phyloP scores from a whole-genome alignment of 2,797 vertebrate genomes.

The Bovichtus diacanthus region DNA sequence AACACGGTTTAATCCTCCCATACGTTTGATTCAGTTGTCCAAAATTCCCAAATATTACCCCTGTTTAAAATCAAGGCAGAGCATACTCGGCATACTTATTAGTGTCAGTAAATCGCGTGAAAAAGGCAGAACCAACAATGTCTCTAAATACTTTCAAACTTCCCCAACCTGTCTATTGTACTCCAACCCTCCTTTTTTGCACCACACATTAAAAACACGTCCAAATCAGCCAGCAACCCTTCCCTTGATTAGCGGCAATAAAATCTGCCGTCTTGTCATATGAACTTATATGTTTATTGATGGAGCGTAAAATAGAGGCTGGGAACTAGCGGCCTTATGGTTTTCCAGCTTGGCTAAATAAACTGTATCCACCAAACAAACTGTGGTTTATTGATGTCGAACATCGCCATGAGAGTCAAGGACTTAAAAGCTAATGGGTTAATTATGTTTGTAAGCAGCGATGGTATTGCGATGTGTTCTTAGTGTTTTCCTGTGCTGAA shows the following conservation, averaged over 20 bases:
- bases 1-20: background rate
- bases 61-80: background rate
- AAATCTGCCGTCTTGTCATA: slow-evolving; percentile 23
- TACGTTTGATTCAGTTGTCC: background rate
- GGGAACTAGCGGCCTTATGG: slow-evolving; percentile 53
- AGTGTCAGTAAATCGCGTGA: background rate
- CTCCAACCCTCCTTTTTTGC: background rate
- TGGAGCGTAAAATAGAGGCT: slow-evolving; percentile 42
- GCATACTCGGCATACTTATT: background rate
- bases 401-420: slow-evolving; percentile 23
- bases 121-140: background rate
- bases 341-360: slow-evolving; percentile 65
- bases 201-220: slow-evolving; percentile 1
- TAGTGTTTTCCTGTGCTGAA: slow-evolving; percentile 12
- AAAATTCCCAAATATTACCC: background rate
- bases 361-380: slow-evolving; percentile 60
- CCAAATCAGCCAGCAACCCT: background rate
- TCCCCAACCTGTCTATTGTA: background rate
- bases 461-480: background rate
- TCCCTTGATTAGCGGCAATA: slow-evolving; percentile 23
- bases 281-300: slow-evolving; percentile 65
- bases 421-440: slow-evolving; percentile 25
- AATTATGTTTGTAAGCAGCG: slow-evolving; percentile 28
- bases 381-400: slow-evolving; percentile 48
- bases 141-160: background rate